Percentiles rank a stretch among this genome's conserved stretches.
Evolutionary conservation across 2,113 vertebrate genomes (phyloP).

Genomic region (Anguilla rostrata): DNA sequence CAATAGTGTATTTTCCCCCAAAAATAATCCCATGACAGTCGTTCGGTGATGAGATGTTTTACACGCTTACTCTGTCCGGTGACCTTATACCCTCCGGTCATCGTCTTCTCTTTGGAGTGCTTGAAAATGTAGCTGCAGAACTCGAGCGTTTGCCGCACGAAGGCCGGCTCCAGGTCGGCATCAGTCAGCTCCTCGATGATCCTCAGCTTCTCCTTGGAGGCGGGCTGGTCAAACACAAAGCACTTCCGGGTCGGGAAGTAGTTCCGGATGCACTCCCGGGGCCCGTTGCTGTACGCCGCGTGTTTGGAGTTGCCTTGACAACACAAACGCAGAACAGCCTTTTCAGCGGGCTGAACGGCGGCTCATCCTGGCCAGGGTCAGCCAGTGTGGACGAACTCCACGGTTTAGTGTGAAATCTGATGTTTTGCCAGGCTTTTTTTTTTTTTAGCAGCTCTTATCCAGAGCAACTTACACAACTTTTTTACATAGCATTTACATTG

Average conservation of each 20-base stretch:
- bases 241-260: constrained; percentile 46
- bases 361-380: no score
- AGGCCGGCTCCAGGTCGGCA: constrained; percentile 34
- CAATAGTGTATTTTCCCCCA: no score
- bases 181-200: constrained; percentile 41
- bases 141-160: constrained; percentile 38
- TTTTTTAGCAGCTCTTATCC: no score
- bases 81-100: constrained; percentile 40
- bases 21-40: no score
- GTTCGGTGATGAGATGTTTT: no score
- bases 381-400: no score
- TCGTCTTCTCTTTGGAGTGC: constrained; percentile 38
- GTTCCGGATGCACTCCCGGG: constrained; percentile 40
- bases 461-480: no score
- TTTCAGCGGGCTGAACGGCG: neutral
- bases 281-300: neutral
- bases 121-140: constrained; percentile 51
- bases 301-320: neutral
- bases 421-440: no score
- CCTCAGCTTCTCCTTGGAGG: constrained; percentile 26
- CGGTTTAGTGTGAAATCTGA: no score
- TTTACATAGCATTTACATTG: no score
- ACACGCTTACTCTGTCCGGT: constrained; percentile 44
- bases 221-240: constrained; percentile 48
- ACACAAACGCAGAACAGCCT: neutral